Evolutionary conservation across 2,113 vertebrate genomes (phyloP).

Genomic region (Podilymbus podiceps): DNA sequence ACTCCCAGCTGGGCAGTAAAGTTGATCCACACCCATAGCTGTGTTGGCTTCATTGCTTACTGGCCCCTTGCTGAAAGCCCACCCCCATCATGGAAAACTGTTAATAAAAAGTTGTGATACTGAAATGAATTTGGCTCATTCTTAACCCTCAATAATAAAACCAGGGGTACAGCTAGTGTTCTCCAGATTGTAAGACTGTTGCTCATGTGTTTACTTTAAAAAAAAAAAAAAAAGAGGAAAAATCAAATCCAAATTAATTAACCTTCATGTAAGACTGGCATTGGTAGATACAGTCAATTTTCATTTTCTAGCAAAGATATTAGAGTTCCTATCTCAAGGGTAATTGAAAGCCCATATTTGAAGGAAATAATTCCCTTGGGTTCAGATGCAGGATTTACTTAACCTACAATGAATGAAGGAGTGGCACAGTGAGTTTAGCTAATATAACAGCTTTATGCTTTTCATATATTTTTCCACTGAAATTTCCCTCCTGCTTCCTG

Average conservation of each 20-base stretch:
- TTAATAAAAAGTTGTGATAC: background rate
- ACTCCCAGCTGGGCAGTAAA: background rate
- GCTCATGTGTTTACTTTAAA: background rate
- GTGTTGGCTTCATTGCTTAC: background rate
- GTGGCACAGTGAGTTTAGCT: slow-evolving; percentile 53
- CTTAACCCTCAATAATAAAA: background rate
- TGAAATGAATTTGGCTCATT: background rate
- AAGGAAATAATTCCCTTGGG: slow-evolving; percentile 46
- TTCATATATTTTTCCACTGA: slow-evolving; percentile 50
- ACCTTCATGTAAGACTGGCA: background rate
- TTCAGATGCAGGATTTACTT: slow-evolving; percentile 58
- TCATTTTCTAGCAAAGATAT: slow-evolving; percentile 4
- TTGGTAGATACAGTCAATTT: slow-evolving; percentile 38
- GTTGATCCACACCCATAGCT: accelerated
- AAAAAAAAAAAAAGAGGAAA: background rate
- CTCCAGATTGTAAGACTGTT: background rate
- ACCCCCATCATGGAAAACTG: accelerated
- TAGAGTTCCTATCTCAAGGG: slow-evolving; percentile 48
- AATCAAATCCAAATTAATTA: slow-evolving; percentile 60
- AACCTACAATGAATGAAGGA: slow-evolving; percentile 53
- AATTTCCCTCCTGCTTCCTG: slow-evolving; percentile 47
- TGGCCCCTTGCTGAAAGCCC: background rate
- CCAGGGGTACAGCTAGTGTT: background rate
- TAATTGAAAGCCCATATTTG: slow-evolving; percentile 52
- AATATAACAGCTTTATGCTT: slow-evolving; percentile 56